These are phyloP conservation scores for Dynastes grantii DNA, from an alignment of 2,888 invertebrate species.

Conservation along the genomic window DNA sequence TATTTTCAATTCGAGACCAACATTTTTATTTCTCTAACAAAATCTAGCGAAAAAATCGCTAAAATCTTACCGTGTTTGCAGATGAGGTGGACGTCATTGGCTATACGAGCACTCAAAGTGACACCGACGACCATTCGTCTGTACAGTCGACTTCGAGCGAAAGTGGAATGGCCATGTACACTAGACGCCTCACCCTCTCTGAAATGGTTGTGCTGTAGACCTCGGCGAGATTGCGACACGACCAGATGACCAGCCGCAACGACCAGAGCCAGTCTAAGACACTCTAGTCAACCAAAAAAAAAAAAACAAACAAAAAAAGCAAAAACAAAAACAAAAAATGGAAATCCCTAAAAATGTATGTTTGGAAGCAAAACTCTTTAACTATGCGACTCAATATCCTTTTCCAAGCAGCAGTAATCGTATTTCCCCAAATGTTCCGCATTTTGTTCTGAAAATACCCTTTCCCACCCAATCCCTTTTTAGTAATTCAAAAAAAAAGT, in stretches of 20 bases:
- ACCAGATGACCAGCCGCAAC: constrained; percentile 60
- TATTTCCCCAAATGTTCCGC: not conserved
- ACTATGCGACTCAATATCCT: constrained; percentile 3
- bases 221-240: constrained; percentile 52
- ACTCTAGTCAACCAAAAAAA: constrained; percentile 62
- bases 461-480: not conserved
- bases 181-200: constrained; percentile 78
- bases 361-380: constrained; percentile 26
- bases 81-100: constrained; percentile 91
- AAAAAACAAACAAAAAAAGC: not conserved
- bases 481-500: not conserved
- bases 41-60: not conserved
- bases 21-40: not conserved
- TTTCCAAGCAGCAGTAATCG: not conserved
- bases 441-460: not conserved
- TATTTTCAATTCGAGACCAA: no score
- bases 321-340: constrained; percentile 42
- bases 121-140: constrained; percentile 87
- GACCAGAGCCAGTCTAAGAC: constrained; percentile 57
- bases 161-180: constrained; percentile 82
- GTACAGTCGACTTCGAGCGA: constrained; percentile 82
- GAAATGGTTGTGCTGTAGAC: constrained; percentile 74
- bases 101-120: constrained; percentile 88
- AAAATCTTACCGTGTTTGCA: constrained; percentile 69
- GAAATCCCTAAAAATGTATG: constrained; percentile 22